Base-by-base conservation (phyloP, 2,797 vertebrate species). In the Gephyroberyx darwinii region DNA sequence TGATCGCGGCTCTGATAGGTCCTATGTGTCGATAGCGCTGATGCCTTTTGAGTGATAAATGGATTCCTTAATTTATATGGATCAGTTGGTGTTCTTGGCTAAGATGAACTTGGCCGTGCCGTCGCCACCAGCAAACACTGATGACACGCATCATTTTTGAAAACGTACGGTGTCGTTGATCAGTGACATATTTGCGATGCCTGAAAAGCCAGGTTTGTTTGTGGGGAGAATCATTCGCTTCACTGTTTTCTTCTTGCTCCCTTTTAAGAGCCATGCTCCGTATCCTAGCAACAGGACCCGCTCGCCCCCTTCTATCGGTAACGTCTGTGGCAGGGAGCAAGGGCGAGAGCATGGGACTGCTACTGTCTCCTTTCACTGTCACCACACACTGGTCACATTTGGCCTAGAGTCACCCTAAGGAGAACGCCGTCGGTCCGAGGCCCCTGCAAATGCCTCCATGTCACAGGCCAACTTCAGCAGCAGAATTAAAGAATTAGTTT, bases 231-330 rank as follows among this genome's bases (percentile, higher is more conserved):
- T 90, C 83, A 66, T 86, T 84, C 26, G 65, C 83, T 81, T 75
- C 78, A 59, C 69, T 82, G 78, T 86, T 86, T 90, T 86, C 82
- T 88, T 82, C 75, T 26, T 68, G 53, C 78, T 86, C 65, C 75
- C 71, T 83, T 89, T 91, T 76, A 92, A 89, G 84, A 90, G 69
- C 91, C 78, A 41, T 85, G 82, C 84, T 82, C 75, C 5, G 93
- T 94, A 90, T 92, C 93, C 91, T 93, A 94, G 93, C 93, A 94
- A 94, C 93, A 92, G 83, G 82, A 89, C 90, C 87, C 86, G 26
- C 81, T 84, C 59, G 2, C 58, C 64, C 65, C 74, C 80, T 74
- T 69, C 81, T 56, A 51, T 83, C 75, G 87, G 72, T 74, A 66
- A 72, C 79, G 83, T 89, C 65, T 68, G 86, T 82, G 82, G 86